Conservation (phyloP, 1,140 invertebrate species). For the Campoletis sonorensis region DNA sequence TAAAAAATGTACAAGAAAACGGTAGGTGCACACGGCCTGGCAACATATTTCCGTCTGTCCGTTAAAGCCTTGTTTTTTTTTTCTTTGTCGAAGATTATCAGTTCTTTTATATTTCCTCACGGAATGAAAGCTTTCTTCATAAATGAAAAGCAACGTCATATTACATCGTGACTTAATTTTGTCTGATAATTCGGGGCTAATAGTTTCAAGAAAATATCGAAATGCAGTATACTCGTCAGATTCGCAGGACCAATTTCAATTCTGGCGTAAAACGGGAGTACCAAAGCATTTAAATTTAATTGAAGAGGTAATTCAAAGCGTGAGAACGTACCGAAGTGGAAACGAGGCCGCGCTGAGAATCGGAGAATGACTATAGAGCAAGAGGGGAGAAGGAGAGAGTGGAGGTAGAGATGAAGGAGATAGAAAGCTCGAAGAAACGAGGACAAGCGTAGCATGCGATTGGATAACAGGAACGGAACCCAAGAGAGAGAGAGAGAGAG, state of each 20-base stretch:
- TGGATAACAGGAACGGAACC: not conserved
- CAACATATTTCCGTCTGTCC: not conserved
- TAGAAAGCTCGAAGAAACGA: slow-evolving; percentile 33
- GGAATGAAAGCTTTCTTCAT: not conserved
- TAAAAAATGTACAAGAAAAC: slow-evolving; percentile 4
- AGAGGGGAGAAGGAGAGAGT: slow-evolving; percentile 1
- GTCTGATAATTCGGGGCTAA: no score
- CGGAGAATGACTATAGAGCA: not conserved
- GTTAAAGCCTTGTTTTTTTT: not conserved
- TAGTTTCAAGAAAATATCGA: not conserved
- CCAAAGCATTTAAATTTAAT: slow-evolving; percentile 49
- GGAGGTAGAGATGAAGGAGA: not conserved
- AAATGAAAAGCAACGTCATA: not conserved
- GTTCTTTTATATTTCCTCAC: not conserved
- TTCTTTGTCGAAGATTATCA: not conserved
- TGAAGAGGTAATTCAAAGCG: slow-evolving; percentile 43
- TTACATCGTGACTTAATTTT: no score
- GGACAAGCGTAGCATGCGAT: slow-evolving; percentile 12
- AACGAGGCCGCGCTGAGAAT: not conserved
- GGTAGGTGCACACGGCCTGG: not conserved
- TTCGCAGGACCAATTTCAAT: slow-evolving; percentile 36
- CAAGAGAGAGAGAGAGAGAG: not conserved
- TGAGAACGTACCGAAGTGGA: slow-evolving; percentile 40
- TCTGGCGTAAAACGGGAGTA: slow-evolving; percentile 7
- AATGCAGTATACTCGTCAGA: slow-evolving; percentile 22